Base-by-base conservation (phyloP, 2,113 vertebrate genomes). In the Phalacrocorax pelagicus region DNA sequence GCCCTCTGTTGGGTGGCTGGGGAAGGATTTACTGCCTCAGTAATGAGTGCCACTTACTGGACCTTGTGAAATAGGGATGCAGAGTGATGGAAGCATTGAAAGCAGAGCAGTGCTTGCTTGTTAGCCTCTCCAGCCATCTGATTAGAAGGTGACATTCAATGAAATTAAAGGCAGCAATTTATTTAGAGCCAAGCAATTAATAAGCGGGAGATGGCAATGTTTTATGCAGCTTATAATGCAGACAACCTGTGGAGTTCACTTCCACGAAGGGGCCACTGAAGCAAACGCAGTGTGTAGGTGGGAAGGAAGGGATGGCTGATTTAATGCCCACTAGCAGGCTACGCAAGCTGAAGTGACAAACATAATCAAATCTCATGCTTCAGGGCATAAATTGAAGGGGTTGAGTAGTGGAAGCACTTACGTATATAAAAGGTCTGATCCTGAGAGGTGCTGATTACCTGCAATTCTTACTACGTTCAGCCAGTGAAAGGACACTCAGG, bases 1-100 rank as follows among this genome's bases (percentile, higher is more conserved):
- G 96, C 95, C 97, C 97, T 96, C 97, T 98, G 86, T 95, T 97
- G 97, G 95, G 92, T 57, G 74, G 29, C 70, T 59, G 81, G 55
- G 63, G 86, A 93, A 97, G 88, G 61, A 88, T 32, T 84, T 36
- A n/a, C 23, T 2, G 6, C 51, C 52, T 58, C 6, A 0, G n/a
- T n/a, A 42, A 63, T 1, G 15, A 40, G 10, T 20, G 26, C 38
- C 6, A 4, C 29, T 63, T 8, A 7, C 69, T 15, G 65, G 21
- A 71, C 44, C 70, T 85, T 12, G 61, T 42, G 62, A n/a, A 79
- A 40, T 6, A 49, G 49, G 36, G 40, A 32, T 51, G 52, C 59
- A 36, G 58, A 55, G 65, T 11, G 62, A 59, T 11, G 84, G 32
- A 85, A 62, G 62, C 49, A 18, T 2, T 19, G 71, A 52, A 95